Base-by-base conservation (phyloP, 1,140 invertebrate genomes). In the Trichonephila clavata region DNA sequence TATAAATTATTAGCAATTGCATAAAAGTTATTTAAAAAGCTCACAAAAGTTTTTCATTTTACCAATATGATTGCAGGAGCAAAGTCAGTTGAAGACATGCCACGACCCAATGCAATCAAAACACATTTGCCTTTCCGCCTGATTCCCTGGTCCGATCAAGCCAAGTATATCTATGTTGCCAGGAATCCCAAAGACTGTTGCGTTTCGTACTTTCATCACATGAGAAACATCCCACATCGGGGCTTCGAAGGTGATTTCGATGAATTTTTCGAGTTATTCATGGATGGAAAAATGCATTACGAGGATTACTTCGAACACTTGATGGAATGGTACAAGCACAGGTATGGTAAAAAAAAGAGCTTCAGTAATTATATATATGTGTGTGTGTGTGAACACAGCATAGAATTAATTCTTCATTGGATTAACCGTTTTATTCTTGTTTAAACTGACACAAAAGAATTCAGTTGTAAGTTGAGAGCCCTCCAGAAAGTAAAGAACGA, bases 151-250 rank as follows among this genome's bases (percentile, higher is more conserved):
- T 93, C 90, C 10, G n/a, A 68, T 4, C 24, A 94, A 20, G 94
- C 94, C 27, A 95, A 95, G 71, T 95, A 95, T 50, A 93, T 94
- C n/a, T 94, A 93, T 65, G 27, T 94, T 2, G 63, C 93, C 60
- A 94, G 94, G 21, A 95, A 95, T 32, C 94, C 94, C 3, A 95
- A 98, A 95, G 98, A 98, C 95, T 97, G 98, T 0, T 97, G 97
- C 7, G 97, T 98, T 0, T 98, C 98, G 0, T 98, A 97, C 95
- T 98, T 97, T 95, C 97, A 98, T 95, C 97, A 98, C 65, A 97
- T 98, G 95, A 96, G 97, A 94, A 96, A 97, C 2, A 97, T 98
- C 81, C 89, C 89, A 0, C 24, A 27, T 21, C 43, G 71, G 18
- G 50, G 32, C 24, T 94, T 91, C 24, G 63, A 95, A 65, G 95